Evolutionary conservation across 2,888 invertebrate species (phyloP).

Genomic region (Falcaria lacertinaria): DNA sequence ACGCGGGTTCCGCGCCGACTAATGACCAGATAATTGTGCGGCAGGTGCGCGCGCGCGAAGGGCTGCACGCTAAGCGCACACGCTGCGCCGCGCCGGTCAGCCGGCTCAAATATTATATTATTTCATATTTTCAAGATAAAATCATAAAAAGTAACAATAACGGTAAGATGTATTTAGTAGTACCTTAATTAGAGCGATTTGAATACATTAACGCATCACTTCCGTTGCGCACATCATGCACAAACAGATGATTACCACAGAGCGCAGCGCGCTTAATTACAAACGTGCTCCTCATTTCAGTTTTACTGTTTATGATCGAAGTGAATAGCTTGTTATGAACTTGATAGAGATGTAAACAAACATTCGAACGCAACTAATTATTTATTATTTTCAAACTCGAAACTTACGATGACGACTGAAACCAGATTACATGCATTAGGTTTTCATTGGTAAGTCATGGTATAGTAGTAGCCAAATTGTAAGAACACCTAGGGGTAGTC

Average conservation of each 20-base stretch:
- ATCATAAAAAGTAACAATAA: conserved; percentile 3
- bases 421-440: background rate
- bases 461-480: too few relatives aligned
- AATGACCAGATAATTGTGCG: conserved; percentile 65
- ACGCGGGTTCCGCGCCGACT: conserved; percentile 49
- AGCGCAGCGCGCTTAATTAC: background rate
- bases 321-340: background rate
- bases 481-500: too few relatives aligned
- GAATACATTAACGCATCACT: conserved; percentile 33
- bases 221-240: conserved; percentile 27
- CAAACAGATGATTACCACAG: conserved; percentile 13
- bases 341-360: background rate
- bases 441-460: too few relatives aligned
- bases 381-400: background rate
- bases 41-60: conserved; percentile 57
- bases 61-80: conserved; percentile 64
- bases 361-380: background rate
- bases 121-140: conserved; percentile 2
- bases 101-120: background rate
- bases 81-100: conserved; percentile 23
- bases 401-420: background rate
- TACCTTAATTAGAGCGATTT: conserved; percentile 32
- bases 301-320: background rate
- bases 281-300: background rate
- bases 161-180: conserved; percentile 9